Evolutionary conservation across 1,140 invertebrate genomes (phyloP).

Genomic region (Rhizoglyphus robini): DNA sequence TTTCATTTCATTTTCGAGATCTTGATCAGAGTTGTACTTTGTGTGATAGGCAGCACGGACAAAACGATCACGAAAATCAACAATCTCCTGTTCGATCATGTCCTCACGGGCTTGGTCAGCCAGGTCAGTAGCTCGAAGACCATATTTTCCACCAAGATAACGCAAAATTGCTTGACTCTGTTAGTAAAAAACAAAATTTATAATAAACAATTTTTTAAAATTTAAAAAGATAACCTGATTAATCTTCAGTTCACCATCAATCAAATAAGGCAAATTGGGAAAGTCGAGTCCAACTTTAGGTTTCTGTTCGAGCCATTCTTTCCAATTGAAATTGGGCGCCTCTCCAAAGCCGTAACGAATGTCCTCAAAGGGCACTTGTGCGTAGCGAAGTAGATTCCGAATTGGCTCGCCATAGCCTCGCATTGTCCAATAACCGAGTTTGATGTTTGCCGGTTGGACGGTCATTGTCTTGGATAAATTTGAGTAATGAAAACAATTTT

Average conservation of each 20-base stretch:
- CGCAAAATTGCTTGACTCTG: slow-evolving; percentile 40
- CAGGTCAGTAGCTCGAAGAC: slow-evolving; percentile 31
- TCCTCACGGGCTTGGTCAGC: slow-evolving; percentile 36
- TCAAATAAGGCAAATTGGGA: slow-evolving; percentile 30
- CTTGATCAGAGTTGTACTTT: slow-evolving; percentile 25
- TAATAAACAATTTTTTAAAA: neutral
- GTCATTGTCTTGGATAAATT: no score
- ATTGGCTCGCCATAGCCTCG: slow-evolving; percentile 53
- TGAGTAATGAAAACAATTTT: no score
- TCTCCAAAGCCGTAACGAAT: slow-evolving; percentile 27
- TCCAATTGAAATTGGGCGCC: slow-evolving; percentile 9
- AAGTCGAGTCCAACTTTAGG: slow-evolving; percentile 30
- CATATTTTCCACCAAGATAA: slow-evolving; percentile 35
- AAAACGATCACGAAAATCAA: slow-evolving; percentile 37
- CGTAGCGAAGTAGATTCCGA: slow-evolving; percentile 54
- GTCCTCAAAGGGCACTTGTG: slow-evolving; percentile 53
- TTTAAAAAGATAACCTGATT: slow-evolving; percentile 13
- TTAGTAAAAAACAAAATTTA: neutral
- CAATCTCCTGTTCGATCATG: slow-evolving; percentile 35
- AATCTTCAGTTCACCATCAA: slow-evolving; percentile 26
- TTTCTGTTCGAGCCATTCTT: slow-evolving; percentile 30
- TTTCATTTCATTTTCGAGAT: slow-evolving; percentile 24
- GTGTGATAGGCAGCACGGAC: slow-evolving; percentile 25
- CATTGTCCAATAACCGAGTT: slow-evolving; percentile 29
- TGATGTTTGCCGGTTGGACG: no score